phyloP scores from a whole-genome alignment of 2,888 invertebrate species.

The Caenorhabditis parvicauda region DNA sequence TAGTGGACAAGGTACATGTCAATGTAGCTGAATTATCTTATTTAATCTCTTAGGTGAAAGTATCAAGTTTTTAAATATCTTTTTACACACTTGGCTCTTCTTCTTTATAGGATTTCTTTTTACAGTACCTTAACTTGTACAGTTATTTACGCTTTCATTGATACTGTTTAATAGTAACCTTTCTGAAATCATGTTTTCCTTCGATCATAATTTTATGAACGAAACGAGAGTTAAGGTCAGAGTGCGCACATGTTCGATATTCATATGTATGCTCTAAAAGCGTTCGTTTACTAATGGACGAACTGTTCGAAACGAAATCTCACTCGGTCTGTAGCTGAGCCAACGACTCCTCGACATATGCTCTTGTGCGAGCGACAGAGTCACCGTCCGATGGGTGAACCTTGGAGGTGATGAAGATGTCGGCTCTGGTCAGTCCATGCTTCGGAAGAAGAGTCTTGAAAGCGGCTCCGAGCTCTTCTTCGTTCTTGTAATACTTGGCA shows the following conservation, averaged over 20 bases:
- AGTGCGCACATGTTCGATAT: too few relatives aligned
- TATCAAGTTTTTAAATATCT: neutral
- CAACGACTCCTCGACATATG: conserved; percentile 48
- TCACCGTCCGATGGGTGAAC: conserved; percentile 63
- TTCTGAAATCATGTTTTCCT: too few relatives aligned
- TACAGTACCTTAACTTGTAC: too few relatives aligned
- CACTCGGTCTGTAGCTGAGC: conserved; percentile 40
- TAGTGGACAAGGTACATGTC: conserved; percentile 73
- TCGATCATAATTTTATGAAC: too few relatives aligned
- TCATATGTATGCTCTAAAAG: too few relatives aligned
- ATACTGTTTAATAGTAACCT: too few relatives aligned
- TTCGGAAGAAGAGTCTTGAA: conserved; percentile 73
- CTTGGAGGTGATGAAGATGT: conserved; percentile 80
- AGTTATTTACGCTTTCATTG: too few relatives aligned
- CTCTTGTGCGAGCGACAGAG: conserved; percentile 16
- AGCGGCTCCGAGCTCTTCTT: conserved; percentile 72
- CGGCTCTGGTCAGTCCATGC: conserved; percentile 72
- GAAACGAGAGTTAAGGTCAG: too few relatives aligned
- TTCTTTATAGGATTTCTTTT: neutral
- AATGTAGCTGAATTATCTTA: conserved; percentile 36
- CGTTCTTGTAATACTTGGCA: conserved; percentile 77
- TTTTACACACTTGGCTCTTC: too few relatives aligned
- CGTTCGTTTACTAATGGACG: too few relatives aligned
- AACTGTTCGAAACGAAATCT: too few relatives aligned
- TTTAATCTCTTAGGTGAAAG: conserved; percentile 1